Base-by-base conservation (phyloP, 1,140 invertebrate genomes). In the Ceratosolen fusciceps region DNA sequence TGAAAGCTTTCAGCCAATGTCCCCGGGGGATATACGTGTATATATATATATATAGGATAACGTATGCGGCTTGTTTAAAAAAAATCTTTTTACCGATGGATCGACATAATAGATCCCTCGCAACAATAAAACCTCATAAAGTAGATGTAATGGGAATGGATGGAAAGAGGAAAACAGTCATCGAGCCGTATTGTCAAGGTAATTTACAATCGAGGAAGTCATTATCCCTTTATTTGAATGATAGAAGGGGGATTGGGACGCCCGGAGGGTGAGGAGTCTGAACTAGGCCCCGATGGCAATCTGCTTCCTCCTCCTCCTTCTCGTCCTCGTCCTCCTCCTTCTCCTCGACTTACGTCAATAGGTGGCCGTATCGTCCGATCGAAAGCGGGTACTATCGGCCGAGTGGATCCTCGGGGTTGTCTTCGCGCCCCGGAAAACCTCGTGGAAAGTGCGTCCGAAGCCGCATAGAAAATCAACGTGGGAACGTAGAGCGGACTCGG, bases 141-240 rank as follows among this genome's bases (percentile, higher is more conserved):
- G n/a, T n/a, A n/a, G n/a, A n/a, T 39, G 21, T 19, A 52, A 52
- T 52, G 49, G 3, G 12, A 52, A 21, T 43, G 3, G 14, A 9
- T 52, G 12, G 49, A 52, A 52, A 52, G 3, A 16, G 49, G 2
- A 19, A 52, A 52, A 16, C 2, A 16, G 5, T 3, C 2, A 52
- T 5, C 49, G 10, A 52, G 14, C 9, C 49, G 49, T 65, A 37
- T n/a, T 21, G 14, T n/a, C 16, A 4, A 37, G 37, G 16, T 37
- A 65, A 52, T 74, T 60, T 72, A 34, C 29, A 37, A 37, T 54
- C 14, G 37, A 47, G 49, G 24, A 47, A 54, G 34, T 72, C 21
- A 37, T 72, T 54, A 54, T 47, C 24, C 67, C 43, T 47, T 70
- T 70, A 47, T 70, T 70, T 70, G 39, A 31, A 70, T 70, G 24